Evolutionary conservation across 2,888 invertebrate genomes (phyloP), one percentile per base, ranked within the genome.

Genomic region (Cataglyphis rosenhaueri): DNA sequence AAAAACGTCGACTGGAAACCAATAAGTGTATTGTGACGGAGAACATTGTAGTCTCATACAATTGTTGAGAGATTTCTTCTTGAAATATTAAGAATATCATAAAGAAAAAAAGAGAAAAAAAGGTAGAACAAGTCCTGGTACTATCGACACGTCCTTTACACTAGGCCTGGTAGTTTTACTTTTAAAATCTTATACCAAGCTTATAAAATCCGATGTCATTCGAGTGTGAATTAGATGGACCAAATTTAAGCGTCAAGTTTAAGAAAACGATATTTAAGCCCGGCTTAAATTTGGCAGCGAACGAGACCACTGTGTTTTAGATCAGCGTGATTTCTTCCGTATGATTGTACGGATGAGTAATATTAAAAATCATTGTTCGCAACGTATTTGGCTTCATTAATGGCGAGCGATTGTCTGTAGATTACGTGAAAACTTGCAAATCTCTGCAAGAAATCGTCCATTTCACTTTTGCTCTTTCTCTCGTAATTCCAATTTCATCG

Each of bases 321-420:
- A 88, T 75, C 86, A 71, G 82, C 81, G 81, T 76, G 79, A 84
- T 81, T 83, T 85, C 66, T 59, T 87, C 86, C 82, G 61, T 85
- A 87, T 65, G 84, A 84, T 82, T 87, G 86, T 87, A 86, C 82
- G 84, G 48, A 65, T 62, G 76, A 73, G 68, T 61, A 75, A 86
- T 64, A 71, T 76, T 83, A 66, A 83, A 66, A 57, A 18, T 55
- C 82, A 82, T 79, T 88, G 84, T 88, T 87, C 84, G 84, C 81
- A 76, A 88, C 78, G 71, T 83, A 84, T 86, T 85, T 79, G 86
- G 84, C 87, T 89, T 90, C 81, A 84, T 66, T 73, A 83, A 81
- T 84, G 84, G 44, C 44, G 88, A 88, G 81, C 79, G 84, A 79
- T 88, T 90, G 82, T 89, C 87, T 62, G 90, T 89, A 90, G 89